Base-by-base conservation (phyloP, 37 sponge, comb jelly and placozoan species). In the Ephydatia muelleri region DNA sequence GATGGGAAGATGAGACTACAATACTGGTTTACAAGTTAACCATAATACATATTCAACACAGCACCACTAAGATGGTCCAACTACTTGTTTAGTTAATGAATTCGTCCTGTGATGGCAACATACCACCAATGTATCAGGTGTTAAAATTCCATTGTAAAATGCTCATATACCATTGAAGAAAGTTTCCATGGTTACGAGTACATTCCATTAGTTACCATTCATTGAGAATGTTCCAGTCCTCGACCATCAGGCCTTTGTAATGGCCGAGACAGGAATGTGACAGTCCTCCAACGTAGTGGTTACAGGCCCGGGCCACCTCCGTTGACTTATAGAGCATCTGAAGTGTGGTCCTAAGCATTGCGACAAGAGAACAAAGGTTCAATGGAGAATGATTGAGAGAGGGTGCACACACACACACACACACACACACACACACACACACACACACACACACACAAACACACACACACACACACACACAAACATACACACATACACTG, bases 181-280 rank as follows among this genome's bases (percentile, higher is more conserved):
- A n/a, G n/a, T n/a, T n/a, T n/a, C 31, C 19, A 77, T 16, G 30
- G 72, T 35, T 80, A 76, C 77, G 14, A 38, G 14, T 16, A 36
- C 26, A 2, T 21, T 13, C 39, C 38, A 76, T 76, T 76, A 21
- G 86, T 83, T 27, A 96, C 97, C 97, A 97, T 84, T 97, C 97
- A 70, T 84, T 89, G 49, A 94, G 86, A 65, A 82, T 87, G 32
- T 70, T 27, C 28, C 88, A 67, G 68, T 92, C 86, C 0, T 80
- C 72, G 16, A 91, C 92, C 57, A 97, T 68, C 37, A 74, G 82
- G 32, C 76, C 49, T 19, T 70, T 27, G 85, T 97, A 97, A 68
- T 86, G 86, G 21, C 65, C 49, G 27, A 87, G 87, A 95, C 97
- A 97, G 33, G 96, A 90, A 75, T 97, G 97, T 34, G 93, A 92